Conservation (phyloP, 2,113 vertebrate genomes). For the Tautogolabrus adspersus region DNA sequence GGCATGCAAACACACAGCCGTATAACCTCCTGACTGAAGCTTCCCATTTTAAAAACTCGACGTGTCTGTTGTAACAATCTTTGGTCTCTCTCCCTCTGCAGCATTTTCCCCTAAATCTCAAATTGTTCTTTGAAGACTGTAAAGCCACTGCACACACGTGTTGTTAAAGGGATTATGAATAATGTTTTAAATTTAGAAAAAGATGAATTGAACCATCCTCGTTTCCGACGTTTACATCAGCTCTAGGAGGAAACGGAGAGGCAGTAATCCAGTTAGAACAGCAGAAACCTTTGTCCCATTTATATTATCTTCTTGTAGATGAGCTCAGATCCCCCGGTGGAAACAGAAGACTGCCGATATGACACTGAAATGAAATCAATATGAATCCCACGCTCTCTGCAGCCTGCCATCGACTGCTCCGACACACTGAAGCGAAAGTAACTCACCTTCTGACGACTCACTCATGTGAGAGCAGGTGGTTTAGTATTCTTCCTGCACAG, state of each 20-base stretch:
- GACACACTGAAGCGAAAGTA: conserved; percentile 15
- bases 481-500: conserved; percentile 48
- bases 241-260: conserved; percentile 1
- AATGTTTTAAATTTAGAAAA: too few relatives aligned
- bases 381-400: conserved; percentile 34
- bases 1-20: too few relatives aligned
- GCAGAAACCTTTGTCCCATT: background rate
- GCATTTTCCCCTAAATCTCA: too few relatives aligned
- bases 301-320: conserved; percentile 24
- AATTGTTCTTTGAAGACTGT: too few relatives aligned
- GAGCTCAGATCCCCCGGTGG: conserved; percentile 8
- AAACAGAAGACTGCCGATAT: conserved; percentile 44
- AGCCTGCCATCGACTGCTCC: conserved; percentile 36
- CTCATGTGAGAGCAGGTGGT: conserved; percentile 46
- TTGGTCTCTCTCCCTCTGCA: too few relatives aligned
- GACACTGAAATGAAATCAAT: conserved; percentile 66
- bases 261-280: conserved; percentile 29
- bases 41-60: too few relatives aligned
- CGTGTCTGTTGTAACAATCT: too few relatives aligned
- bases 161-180: too few relatives aligned
- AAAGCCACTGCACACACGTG: too few relatives aligned
- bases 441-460: conserved; percentile 42
- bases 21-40: too few relatives aligned
- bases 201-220: too few relatives aligned
- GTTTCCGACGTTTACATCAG: too few relatives aligned